These are phyloP conservation scores for Parasteatoda lunata DNA, from an alignment of 2,888 invertebrate genomes.

Conservation along the genomic window DNA sequence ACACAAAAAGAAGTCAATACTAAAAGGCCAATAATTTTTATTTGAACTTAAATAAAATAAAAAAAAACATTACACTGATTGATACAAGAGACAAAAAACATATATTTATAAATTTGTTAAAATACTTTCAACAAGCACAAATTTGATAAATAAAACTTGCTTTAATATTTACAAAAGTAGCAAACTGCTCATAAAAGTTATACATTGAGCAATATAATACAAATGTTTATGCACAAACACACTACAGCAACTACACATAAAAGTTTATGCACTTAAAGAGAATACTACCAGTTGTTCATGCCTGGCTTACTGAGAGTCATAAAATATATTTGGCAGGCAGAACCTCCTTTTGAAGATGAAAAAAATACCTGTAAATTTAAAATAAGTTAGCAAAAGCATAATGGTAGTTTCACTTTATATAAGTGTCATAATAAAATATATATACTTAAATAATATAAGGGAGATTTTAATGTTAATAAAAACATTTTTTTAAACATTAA, in stretches of 20 bases:
- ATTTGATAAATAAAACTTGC: conserved; percentile 66
- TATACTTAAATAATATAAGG: no score
- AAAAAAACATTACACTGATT: conserved; percentile 53
- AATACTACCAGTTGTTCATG: conserved; percentile 94
- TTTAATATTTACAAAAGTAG: conserved; percentile 68
- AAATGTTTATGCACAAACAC: conserved; percentile 56
- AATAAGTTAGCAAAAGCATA: neutral
- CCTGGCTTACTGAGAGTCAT: conserved; percentile 99
- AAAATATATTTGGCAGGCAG: conserved; percentile 99
- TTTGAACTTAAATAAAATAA: conserved; percentile 59
- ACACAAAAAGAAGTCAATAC: neutral
- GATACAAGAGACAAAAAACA: conserved; percentile 45
- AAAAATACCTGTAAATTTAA: conserved; percentile 87
- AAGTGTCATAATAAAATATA: no score
- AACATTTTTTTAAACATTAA: no score
- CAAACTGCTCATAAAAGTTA: conserved; percentile 66
- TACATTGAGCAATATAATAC: conserved; percentile 67
- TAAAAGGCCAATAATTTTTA: conserved; percentile 61
- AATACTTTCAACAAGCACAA: conserved; percentile 68
- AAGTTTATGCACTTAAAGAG: conserved; percentile 61
- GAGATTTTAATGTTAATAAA: no score
- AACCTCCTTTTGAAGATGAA: conserved; percentile 98
- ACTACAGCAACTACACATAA: conserved; percentile 58
- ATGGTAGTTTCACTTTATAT: no score
- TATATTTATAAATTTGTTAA: conserved; percentile 67